Conservation (phyloP, 2,797 vertebrate species). For the Crocidura indochinensis region DNA sequence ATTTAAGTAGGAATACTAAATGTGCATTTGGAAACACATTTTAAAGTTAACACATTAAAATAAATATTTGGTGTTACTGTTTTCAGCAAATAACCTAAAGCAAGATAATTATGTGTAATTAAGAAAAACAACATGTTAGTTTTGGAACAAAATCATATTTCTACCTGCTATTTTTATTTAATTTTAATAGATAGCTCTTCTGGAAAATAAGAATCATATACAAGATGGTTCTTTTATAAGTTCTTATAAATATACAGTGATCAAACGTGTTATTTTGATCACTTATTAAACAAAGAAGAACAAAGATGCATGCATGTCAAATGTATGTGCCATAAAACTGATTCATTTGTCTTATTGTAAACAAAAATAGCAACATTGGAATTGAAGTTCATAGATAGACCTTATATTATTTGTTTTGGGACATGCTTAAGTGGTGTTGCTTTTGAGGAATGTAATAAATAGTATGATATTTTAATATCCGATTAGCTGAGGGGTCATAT, state of each 20-base stretch:
- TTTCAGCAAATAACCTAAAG: constrained; percentile 29
- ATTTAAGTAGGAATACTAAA: constrained; percentile 3
- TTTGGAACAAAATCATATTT: constrained; percentile 32
- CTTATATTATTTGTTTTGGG: neutral
- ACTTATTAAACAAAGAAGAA: constrained; percentile 30
- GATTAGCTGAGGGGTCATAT: neutral
- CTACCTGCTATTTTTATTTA: neutral
- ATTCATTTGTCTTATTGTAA: constrained; percentile 74
- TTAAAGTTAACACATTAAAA: constrained; percentile 54
- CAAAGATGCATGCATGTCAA: neutral
- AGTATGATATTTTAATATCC: constrained; percentile 59
- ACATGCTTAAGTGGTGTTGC: constrained; percentile 78
- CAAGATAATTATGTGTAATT: neutral
- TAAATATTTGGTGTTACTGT: constrained; percentile 10
- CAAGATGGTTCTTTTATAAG: neutral
- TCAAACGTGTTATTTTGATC: constrained; percentile 52
- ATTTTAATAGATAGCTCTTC: constrained; percentile 76
- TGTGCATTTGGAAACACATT: constrained; percentile 59
- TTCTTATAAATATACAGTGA: constrained; percentile 49
- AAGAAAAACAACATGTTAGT: accelerated
- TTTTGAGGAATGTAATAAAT: constrained; percentile 74
- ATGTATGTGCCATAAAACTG: constrained; percentile 63
- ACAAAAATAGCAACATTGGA: constrained; percentile 57
- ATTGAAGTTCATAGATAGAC: constrained; percentile 72
- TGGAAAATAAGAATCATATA: constrained; percentile 66